Conservation (phyloP, 2,888 invertebrate species). For the Falcaria lacertinaria region DNA sequence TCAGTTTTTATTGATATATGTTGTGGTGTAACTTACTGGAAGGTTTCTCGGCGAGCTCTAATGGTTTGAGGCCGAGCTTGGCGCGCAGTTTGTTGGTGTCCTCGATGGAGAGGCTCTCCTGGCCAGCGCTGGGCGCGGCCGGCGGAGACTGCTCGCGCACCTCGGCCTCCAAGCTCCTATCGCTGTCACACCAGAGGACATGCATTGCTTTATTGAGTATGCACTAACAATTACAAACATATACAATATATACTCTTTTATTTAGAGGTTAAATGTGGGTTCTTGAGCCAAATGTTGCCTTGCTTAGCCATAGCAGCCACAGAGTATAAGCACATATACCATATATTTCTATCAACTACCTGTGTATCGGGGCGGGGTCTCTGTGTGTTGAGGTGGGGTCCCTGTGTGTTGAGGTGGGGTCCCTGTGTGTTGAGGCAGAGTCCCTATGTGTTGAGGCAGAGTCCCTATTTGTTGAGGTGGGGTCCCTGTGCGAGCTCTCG, state of each 20-base stretch:
- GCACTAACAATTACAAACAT: too few relatives aligned
- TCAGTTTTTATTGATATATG: too few relatives aligned
- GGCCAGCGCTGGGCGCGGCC: slow-evolving; percentile 28
- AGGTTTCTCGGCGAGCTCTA: slow-evolving; percentile 82
- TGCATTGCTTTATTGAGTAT: too few relatives aligned
- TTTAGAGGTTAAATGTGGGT: too few relatives aligned
- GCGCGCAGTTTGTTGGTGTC: slow-evolving; percentile 94
- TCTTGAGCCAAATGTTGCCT: too few relatives aligned
- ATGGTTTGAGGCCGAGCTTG: slow-evolving; percentile 95
- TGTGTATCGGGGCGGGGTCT: slow-evolving; percentile 20
- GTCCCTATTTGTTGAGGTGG: slow-evolving; percentile 14
- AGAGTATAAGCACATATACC: too few relatives aligned
- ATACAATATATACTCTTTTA: slow-evolving; percentile 5
- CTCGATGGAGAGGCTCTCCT: slow-evolving; percentile 85
- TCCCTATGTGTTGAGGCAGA: too few relatives aligned
- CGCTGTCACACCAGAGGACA: too few relatives aligned
- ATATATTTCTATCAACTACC: slow-evolving; percentile 24
- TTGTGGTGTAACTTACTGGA: slow-evolving; percentile 38
- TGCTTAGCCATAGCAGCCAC: slow-evolving; percentile 13
- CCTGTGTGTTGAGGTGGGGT: slow-evolving; percentile 20
- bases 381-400: too few relatives aligned
- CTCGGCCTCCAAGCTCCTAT: slow-evolving; percentile 15
- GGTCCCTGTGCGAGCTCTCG: slow-evolving; percentile 41
- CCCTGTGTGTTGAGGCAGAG: slow-evolving; percentile 17
- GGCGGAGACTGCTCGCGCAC: slow-evolving; percentile 39